These are phyloP conservation scores for Menidia menidia DNA, from an alignment of 2,797 vertebrate species.

Conservation along the genomic window DNA sequence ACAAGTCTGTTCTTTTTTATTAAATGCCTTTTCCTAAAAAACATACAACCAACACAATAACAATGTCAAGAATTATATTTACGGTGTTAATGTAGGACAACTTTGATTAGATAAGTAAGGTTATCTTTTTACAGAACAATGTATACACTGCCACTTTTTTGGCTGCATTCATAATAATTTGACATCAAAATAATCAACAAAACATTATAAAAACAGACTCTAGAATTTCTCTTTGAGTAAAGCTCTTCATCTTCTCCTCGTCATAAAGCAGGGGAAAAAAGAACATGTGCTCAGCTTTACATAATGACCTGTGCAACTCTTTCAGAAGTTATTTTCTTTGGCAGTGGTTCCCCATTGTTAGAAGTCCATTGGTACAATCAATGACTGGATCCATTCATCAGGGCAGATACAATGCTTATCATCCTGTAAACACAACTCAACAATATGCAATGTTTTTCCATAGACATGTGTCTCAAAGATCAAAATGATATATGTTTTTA, in stretches of 20 bases:
- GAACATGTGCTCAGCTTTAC: neutral
- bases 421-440: neutral
- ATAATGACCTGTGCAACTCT: neutral
- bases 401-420: neutral
- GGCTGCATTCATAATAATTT: neutral
- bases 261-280: conserved; percentile 1
- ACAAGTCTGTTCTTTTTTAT: neutral
- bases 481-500: neutral
- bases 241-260: neutral
- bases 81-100: no score
- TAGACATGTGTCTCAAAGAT: neutral
- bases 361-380: neutral
- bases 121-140: neutral
- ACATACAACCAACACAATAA: no score
- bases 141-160: neutral
- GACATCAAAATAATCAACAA: neutral
- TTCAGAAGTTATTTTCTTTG: conserved; percentile 13
- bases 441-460: conserved; percentile 1
- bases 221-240: neutral
- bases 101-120: no score
- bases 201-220: neutral
- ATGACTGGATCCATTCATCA: neutral
- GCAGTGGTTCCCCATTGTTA: conserved; percentile 7
- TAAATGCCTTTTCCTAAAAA: no score
- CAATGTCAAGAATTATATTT: no score